phyloP scores from a whole-genome alignment of 2,888 invertebrate genomes.

The Drosophila gaucha region DNA sequence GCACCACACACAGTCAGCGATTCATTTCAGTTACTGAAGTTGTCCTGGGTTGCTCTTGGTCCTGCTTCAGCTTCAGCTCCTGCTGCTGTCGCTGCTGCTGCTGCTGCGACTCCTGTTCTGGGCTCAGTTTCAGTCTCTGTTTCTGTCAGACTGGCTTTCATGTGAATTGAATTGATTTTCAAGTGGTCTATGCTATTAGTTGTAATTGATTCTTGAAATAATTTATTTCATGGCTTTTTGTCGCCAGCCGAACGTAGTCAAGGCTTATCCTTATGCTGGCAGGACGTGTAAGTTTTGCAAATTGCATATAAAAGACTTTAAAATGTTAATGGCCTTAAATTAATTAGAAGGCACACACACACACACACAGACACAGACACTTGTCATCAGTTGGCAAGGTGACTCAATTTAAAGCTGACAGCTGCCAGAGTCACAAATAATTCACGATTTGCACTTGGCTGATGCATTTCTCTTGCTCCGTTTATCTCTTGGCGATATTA shows the following conservation, averaged over 20 bases:
- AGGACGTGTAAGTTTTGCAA: constrained; percentile 51
- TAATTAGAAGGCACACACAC: constrained; percentile 37
- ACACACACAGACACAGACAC: constrained; percentile 7
- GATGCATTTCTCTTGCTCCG: constrained; percentile 19
- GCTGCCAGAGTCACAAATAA: constrained; percentile 46
- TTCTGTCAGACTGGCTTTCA: constrained; percentile 61
- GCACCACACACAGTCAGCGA: constrained; percentile 20
- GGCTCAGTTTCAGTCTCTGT: constrained; percentile 31
- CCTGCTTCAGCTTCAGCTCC: neutral
- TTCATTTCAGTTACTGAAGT: constrained; percentile 50
- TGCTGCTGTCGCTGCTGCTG: neutral
- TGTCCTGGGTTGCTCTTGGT: constrained; percentile 27
- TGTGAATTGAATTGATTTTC: constrained; percentile 74
- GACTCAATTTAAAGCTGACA: constrained; percentile 46
- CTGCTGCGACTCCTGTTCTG: constrained; percentile 11
- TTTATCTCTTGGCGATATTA: constrained; percentile 46
- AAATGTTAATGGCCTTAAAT: constrained; percentile 55
- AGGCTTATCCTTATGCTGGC: constrained; percentile 17
- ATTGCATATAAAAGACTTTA: constrained; percentile 45
- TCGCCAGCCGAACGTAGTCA: constrained; percentile 45
- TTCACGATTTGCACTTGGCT: constrained; percentile 48
- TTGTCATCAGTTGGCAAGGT: constrained; percentile 37
- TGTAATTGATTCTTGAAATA: constrained; percentile 76
- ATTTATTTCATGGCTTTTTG: constrained; percentile 73
- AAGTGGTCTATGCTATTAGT: constrained; percentile 75